These are phyloP conservation scores for Cryptomyrus ogoouensis DNA, from an alignment of 2,113 vertebrate species.

Conservation along the genomic window DNA sequence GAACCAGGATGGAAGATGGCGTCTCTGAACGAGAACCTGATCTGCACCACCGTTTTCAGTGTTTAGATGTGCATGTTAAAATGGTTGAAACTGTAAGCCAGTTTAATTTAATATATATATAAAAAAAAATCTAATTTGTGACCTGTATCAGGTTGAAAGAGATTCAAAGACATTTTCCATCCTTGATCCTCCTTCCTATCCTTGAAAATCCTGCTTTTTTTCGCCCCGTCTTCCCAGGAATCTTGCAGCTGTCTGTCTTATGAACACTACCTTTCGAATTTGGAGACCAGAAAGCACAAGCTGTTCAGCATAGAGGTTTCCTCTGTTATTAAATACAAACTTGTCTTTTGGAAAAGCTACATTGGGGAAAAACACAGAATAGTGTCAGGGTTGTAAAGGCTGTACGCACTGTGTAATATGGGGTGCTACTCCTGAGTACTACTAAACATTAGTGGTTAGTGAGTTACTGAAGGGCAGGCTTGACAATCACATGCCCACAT, in stretches of 20 bases:
- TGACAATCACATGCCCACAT: not conserved
- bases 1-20: constrained; percentile 35
- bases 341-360: not conserved
- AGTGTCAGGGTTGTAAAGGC: not conserved
- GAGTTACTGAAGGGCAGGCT: not conserved
- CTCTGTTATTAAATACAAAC: constrained; percentile 17
- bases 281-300: constrained; percentile 53
- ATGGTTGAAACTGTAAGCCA: constrained; percentile 35
- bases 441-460: not conserved
- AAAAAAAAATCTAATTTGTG: constrained; percentile 51
- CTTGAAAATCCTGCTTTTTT: constrained; percentile 59
- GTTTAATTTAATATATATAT: constrained; percentile 18
- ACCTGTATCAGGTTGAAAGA: constrained; percentile 72
- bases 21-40: constrained; percentile 40
- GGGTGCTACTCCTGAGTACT: not conserved
- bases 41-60: constrained; percentile 39
- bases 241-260: constrained; percentile 46
- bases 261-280: constrained; percentile 49
- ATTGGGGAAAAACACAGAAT: constrained; percentile 10
- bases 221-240: constrained; percentile 34
- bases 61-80: constrained; percentile 44
- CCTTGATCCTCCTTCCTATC: constrained; percentile 53
- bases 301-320: constrained; percentile 28
- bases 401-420: not conserved
- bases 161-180: constrained; percentile 40